A percentile compares a stretch with the other conserved stretches of the same genome.
These are phyloP conservation scores for Aproaerema taeniolella DNA, from an alignment of 2,888 invertebrate species.

Conservation along the genomic window DNA sequence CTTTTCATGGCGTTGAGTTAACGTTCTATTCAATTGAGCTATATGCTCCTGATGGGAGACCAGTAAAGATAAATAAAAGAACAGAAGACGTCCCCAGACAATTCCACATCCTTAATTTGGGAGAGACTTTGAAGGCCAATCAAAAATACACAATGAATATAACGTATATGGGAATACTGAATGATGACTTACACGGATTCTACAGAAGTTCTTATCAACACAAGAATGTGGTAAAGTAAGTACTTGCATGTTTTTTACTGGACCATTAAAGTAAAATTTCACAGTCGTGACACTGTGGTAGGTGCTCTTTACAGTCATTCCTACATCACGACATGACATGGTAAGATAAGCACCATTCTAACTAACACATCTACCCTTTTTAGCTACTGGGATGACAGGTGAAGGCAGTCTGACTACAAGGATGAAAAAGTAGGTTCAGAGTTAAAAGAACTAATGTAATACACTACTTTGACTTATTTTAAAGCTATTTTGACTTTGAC, in stretches of 20 bases:
- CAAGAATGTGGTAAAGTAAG: conserved; percentile 82
- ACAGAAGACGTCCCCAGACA: conserved; percentile 79
- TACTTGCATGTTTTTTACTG: too few species aligned
- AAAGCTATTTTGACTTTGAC: too few species aligned
- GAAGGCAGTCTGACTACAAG: too few species aligned
- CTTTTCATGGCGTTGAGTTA: conserved; percentile 85
- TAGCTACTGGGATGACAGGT: too few species aligned
- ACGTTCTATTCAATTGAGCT: conserved; percentile 78
- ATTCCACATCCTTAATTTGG: conserved; percentile 82
- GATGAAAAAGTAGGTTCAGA: too few species aligned
- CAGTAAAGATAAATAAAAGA: conserved; percentile 48
- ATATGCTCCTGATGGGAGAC: conserved; percentile 49
- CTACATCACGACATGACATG: too few species aligned
- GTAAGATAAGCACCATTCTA: too few species aligned
- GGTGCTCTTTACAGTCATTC: too few species aligned
- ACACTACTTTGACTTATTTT: too few species aligned
- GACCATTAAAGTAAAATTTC: not conserved
- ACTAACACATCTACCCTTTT: too few species aligned
- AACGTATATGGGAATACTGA: conserved; percentile 83
- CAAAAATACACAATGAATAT: conserved; percentile 82
- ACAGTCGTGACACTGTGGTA: too few species aligned
- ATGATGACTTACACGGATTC: conserved; percentile 87
- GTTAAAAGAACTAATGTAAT: too few species aligned
- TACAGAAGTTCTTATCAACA: conserved; percentile 88
- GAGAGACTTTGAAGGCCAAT: conserved; percentile 75